phyloP scores from a whole-genome alignment of 2,797 vertebrate species.

The Lacerta agilis region DNA sequence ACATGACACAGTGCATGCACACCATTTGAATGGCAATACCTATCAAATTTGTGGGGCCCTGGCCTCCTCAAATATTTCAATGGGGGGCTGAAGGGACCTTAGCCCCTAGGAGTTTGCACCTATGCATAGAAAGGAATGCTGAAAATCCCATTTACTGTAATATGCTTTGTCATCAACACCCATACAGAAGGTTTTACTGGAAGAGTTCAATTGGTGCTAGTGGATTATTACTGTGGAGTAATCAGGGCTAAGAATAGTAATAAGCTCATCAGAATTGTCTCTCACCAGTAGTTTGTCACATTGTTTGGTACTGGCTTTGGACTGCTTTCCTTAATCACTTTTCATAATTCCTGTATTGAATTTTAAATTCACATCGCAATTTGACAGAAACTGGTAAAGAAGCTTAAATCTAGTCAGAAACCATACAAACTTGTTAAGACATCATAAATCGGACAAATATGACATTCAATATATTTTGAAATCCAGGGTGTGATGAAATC shows the following conservation, averaged over 20 bases:
- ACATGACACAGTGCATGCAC: too few relatives aligned
- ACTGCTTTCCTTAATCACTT: conserved; percentile 23
- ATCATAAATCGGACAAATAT: background rate
- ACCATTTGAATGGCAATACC: too few relatives aligned
- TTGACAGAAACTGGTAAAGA: conserved; percentile 22
- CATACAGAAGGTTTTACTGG: conserved; percentile 16
- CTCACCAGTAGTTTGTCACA: conserved; percentile 29
- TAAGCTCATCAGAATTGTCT: conserved; percentile 14
- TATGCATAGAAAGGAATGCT: background rate
- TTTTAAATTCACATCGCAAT: conserved; percentile 23
- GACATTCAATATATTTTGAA: background rate
- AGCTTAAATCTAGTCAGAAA: background rate
- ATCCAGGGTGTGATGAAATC: background rate
- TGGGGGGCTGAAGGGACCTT: too few relatives aligned
- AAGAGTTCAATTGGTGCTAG: background rate
- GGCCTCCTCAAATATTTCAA: too few relatives aligned
- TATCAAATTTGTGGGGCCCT: too few relatives aligned
- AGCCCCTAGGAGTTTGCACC: too few relatives aligned
- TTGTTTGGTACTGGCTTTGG: conserved; percentile 25
- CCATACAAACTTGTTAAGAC: conserved; percentile 8
- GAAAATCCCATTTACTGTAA: conserved; percentile 20
- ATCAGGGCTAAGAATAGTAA: conserved; percentile 21
- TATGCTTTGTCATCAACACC: background rate
- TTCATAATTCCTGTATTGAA: conserved; percentile 20
- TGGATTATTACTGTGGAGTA: conserved; percentile 27